phyloP scores from a whole-genome alignment of 2,888 invertebrate species.

The Thymelicus lineola region DNA sequence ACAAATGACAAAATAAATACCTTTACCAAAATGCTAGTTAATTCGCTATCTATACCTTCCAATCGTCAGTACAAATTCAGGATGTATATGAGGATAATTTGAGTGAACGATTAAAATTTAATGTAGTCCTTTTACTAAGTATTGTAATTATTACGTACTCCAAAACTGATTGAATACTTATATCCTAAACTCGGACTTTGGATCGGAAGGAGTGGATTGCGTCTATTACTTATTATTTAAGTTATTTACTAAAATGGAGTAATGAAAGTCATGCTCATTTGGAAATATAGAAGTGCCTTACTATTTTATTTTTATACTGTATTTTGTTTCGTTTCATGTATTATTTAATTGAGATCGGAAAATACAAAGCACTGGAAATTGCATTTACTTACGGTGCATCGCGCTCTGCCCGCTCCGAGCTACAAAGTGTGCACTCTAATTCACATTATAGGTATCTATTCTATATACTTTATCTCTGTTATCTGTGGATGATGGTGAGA shows the following conservation, averaged over 20 bases:
- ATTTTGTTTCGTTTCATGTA: conserved; percentile 58
- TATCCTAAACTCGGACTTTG: not conserved
- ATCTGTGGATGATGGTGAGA: conserved; percentile 8
- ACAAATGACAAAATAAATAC: too few relatives aligned
- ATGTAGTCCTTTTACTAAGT: too few relatives aligned
- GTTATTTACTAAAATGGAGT: conserved; percentile 56
- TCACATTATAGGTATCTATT: conserved; percentile 51
- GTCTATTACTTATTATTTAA: not conserved
- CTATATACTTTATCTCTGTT: conserved; percentile 24
- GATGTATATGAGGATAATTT: too few relatives aligned
- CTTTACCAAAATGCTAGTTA: too few relatives aligned
- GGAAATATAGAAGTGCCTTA: conserved; percentile 84
- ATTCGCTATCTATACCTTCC: too few relatives aligned
- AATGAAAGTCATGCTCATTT: conserved; percentile 64
- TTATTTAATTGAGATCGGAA: conserved; percentile 54
- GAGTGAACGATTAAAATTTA: too few relatives aligned
- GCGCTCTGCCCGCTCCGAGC: conserved; percentile 64
- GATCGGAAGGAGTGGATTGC: not conserved
- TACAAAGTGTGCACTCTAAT: conserved; percentile 51
- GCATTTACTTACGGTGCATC: conserved; percentile 74
- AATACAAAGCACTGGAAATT: conserved; percentile 69
- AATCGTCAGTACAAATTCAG: too few relatives aligned
- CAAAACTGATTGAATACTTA: not conserved
- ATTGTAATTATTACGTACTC: too few relatives aligned
- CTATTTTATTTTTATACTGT: conserved; percentile 78